Evolutionary conservation across 2,113 vertebrate genomes (phyloP).

Genomic region (Plotosus lineatus): DNA sequence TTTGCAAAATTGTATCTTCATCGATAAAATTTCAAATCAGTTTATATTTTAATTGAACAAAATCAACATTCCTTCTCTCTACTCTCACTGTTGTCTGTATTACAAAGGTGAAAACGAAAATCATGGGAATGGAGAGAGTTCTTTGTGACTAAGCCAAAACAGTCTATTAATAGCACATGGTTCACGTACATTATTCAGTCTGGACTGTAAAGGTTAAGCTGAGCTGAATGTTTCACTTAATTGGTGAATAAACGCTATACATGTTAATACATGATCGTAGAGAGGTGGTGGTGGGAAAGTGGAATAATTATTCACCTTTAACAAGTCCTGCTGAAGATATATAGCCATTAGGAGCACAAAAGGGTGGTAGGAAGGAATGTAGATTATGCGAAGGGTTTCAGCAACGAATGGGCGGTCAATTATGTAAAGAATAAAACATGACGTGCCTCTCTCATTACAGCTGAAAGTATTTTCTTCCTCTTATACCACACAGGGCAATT

Average conservation of each 20-base stretch:
- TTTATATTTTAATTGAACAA: not conserved
- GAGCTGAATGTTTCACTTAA: conserved; percentile 20
- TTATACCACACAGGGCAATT: not conserved
- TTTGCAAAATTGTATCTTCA: not conserved
- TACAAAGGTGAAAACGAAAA: not conserved
- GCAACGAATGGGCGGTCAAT: not conserved
- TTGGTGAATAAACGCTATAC: conserved; percentile 9
- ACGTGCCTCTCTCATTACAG: not conserved
- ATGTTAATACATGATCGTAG: conserved; percentile 20
- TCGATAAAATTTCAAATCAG: not conserved
- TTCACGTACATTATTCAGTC: not conserved
- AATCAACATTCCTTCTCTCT: not conserved
- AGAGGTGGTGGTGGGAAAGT: not conserved
- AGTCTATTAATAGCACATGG: not conserved
- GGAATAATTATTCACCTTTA: not conserved
- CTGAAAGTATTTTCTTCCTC: not conserved
- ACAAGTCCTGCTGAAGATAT: not conserved
- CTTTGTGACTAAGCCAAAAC: not conserved
- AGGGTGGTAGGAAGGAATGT: not conserved
- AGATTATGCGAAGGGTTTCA: not conserved
- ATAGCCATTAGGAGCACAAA: not conserved
- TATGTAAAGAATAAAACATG: not conserved
- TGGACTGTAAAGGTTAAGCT: not conserved
- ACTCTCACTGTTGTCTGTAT: not conserved
- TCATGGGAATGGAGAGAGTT: not conserved